Percentiles rank a stretch among this genome's conserved stretches.
Evolutionary conservation across 1,140 invertebrate species (phyloP).

Genomic region (Hyles vespertilio): DNA sequence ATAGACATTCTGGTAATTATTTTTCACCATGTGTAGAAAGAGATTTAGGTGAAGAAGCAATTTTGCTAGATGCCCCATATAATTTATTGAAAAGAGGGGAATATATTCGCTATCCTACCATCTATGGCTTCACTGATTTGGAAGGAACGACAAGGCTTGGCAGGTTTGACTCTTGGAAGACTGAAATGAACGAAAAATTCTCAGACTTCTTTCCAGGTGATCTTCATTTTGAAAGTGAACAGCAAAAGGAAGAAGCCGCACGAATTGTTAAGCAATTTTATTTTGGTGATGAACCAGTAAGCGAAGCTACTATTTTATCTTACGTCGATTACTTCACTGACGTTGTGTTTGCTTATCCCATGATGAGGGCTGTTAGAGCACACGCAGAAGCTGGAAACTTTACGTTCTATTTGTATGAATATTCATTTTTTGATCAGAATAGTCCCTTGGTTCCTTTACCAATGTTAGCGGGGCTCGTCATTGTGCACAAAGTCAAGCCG

Average conservation of each 20-base stretch:
- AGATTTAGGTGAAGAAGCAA: constrained; percentile 35
- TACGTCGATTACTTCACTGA: constrained; percentile 50
- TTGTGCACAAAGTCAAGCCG: constrained; percentile 28
- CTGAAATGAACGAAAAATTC: constrained; percentile 50
- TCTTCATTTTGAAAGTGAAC: constrained; percentile 33
- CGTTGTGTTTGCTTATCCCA: constrained; percentile 36
- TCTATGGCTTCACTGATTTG: constrained; percentile 46
- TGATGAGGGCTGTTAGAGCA: constrained; percentile 29
- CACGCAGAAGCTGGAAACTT: constrained; percentile 34
- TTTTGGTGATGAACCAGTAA: constrained; percentile 28
- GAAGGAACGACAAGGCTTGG: constrained; percentile 37
- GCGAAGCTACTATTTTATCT: constrained; percentile 29
- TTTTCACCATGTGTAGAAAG: constrained; percentile 51
- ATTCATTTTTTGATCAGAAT: constrained; percentile 32
- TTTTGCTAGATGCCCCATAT: constrained; percentile 39
- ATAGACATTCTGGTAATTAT: constrained; percentile 27
- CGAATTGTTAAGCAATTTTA: constrained; percentile 35
- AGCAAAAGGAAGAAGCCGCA: constrained; percentile 26
- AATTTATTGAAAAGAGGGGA: constrained; percentile 41
- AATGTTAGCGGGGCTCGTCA: constrained; percentile 34
- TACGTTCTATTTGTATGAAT: constrained; percentile 48
- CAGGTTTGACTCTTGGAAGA: constrained; percentile 37
- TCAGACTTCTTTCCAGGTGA: constrained; percentile 44
- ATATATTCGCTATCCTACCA: constrained; percentile 40
- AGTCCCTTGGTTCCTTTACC: constrained; percentile 28